Evolutionary conservation across 1,140 invertebrate genomes (phyloP).

Genomic region (Hestina assimilis): DNA sequence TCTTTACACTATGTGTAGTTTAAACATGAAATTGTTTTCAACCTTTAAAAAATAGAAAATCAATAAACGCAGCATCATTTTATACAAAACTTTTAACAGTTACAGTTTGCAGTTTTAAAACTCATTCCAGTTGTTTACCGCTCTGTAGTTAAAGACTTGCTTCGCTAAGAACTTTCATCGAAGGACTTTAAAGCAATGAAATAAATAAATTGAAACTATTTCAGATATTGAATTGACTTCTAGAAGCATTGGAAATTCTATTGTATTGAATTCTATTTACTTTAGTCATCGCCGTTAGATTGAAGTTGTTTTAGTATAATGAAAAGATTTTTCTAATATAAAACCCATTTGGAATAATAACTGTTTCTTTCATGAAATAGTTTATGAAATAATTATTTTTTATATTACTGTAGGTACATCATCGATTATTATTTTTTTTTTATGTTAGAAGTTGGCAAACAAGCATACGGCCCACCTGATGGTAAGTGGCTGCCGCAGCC

Average conservation of each 20-base stretch:
- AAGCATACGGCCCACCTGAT: no score
- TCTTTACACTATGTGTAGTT: no score
- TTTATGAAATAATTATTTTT: no score
- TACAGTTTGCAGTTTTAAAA: slow-evolving; percentile 8
- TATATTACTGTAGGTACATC: no score
- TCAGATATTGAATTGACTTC: background rate
- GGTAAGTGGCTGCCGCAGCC: no score
- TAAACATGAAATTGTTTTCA: no score
- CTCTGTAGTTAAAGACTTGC: slow-evolving; percentile 2
- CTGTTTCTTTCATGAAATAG: no score
- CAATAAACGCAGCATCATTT: background rate
- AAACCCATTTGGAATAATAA: no score
- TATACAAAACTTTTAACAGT: background rate
- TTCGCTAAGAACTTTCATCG: slow-evolving; percentile 6
- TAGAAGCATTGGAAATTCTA: background rate
- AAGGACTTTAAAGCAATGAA: slow-evolving; percentile 3
- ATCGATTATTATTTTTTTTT: no score
- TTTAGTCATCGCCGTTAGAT: background rate
- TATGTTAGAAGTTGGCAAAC: no score
- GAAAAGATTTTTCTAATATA: background rate
- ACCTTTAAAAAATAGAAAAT: background rate
- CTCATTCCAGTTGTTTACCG: slow-evolving; percentile 5
- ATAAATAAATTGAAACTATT: slow-evolving; percentile 3
- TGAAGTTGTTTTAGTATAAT: background rate
- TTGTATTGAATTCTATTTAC: background rate